phyloP scores from a whole-genome alignment of 2,888 invertebrate genomes.

The Protonemura montana region DNA sequence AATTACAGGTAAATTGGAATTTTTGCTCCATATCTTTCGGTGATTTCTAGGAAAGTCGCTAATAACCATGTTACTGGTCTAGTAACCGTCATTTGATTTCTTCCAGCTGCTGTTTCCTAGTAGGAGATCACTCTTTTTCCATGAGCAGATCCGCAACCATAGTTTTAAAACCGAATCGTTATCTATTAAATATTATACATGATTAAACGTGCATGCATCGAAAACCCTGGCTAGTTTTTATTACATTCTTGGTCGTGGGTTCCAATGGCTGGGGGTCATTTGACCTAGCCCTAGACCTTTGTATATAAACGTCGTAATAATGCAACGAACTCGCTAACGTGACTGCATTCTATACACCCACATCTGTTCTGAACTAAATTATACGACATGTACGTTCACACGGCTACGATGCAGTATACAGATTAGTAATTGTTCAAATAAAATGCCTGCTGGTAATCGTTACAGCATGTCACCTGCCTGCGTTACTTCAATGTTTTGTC shows the following conservation, averaged over 20 bases:
- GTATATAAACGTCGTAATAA: neutral
- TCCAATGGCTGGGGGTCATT: neutral
- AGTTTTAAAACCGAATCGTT: too few relatives aligned
- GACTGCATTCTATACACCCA: neutral
- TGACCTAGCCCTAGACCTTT: constrained; percentile 12
- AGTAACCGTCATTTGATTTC: too few relatives aligned
- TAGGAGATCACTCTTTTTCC: too few relatives aligned
- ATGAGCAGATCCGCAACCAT: too few relatives aligned
- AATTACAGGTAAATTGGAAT: neutral
- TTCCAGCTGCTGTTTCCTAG: too few relatives aligned
- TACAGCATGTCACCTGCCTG: neutral
- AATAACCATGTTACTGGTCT: too few relatives aligned
- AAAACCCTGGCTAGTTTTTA: neutral
- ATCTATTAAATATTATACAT: too few relatives aligned
- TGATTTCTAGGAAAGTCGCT: too few relatives aligned
- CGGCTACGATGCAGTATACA: neutral
- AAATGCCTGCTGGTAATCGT: neutral
- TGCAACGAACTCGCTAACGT: neutral
- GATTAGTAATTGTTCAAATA: neutral
- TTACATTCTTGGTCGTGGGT: neutral
- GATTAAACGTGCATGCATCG: neutral
- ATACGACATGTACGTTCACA: neutral
- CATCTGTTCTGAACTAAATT: neutral
- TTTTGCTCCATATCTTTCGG: too few relatives aligned
- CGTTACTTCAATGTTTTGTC: neutral